Conservation (phyloP, 2,888 invertebrate genomes). For the Keiferia lycopersicella region DNA sequence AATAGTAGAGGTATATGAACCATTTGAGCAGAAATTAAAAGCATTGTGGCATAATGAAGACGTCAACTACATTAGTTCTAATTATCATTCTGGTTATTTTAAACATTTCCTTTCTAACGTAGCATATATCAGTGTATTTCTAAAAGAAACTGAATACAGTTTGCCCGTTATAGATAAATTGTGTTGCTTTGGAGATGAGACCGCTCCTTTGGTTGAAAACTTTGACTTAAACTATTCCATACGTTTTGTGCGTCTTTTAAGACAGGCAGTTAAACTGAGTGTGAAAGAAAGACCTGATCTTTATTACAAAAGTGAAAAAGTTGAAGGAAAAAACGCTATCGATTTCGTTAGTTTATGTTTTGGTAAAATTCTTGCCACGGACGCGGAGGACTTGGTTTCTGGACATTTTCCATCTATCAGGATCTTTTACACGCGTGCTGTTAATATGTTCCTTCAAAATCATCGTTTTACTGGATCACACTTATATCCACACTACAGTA, state of each 20-base stretch:
- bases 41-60: background rate
- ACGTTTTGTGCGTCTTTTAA: background rate
- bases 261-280: background rate
- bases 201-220: background rate
- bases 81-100: background rate
- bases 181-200: slow-evolving; percentile 1
- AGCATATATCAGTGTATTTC: background rate
- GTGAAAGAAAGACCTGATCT: background rate
- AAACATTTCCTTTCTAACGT: background rate
- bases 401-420: background rate
- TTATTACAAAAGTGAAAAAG: background rate
- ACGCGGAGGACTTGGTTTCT: background rate
- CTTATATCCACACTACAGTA: too few species aligned
- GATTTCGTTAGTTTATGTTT: background rate
- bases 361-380: background rate
- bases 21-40: background rate
- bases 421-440: background rate
- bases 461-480: too few species aligned
- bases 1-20: background rate
- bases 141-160: background rate
- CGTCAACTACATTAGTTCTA: background rate
- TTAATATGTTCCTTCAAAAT: background rate
- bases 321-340: background rate
- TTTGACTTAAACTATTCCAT: background rate
- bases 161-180: background rate